Percentiles rank a stretch among this genome's conserved stretches.
Conservation (phyloP, 35 echinoderm and acorn worm genomes). For the Lytechinus variegatus region DNA sequence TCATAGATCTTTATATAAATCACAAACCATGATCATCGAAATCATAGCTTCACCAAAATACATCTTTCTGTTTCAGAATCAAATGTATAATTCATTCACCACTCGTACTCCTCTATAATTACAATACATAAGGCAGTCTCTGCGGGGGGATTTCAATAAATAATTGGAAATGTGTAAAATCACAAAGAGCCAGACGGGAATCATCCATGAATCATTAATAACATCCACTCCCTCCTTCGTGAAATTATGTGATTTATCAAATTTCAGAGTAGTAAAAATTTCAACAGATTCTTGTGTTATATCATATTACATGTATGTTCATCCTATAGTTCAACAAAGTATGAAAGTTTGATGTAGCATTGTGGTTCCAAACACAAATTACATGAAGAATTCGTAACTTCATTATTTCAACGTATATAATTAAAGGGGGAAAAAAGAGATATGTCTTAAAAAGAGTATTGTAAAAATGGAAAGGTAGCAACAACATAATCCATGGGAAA, state of each 20-base stretch:
- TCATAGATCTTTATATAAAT: constrained; percentile 15
- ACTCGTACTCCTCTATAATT: neutral
- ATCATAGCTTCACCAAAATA: neutral
- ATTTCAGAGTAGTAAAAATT: neutral
- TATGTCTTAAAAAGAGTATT: neutral
- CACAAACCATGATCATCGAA: neutral
- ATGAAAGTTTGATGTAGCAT: neutral
- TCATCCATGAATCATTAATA: too few relatives aligned
- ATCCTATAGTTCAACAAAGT: neutral
- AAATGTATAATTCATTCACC: neutral
- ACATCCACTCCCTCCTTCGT: too few relatives aligned
- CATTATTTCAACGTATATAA: neutral
- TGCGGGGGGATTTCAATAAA: neutral
- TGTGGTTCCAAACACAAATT: neutral
- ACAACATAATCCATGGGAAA: neutral
- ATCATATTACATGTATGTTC: neutral
- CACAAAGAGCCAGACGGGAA: too few relatives aligned
- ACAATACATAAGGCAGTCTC: neutral
- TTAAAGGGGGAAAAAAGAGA: neutral
- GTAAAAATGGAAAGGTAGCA: neutral
- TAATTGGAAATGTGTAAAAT: too few relatives aligned
- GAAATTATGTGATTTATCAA: too few relatives aligned
- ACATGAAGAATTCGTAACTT: neutral
- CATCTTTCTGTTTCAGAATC: neutral
- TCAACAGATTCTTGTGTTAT: neutral